These are phyloP conservation scores for Acanthaster planci DNA, from an alignment of 35 echinoderm and acorn worm species.

Conservation along the genomic window DNA sequence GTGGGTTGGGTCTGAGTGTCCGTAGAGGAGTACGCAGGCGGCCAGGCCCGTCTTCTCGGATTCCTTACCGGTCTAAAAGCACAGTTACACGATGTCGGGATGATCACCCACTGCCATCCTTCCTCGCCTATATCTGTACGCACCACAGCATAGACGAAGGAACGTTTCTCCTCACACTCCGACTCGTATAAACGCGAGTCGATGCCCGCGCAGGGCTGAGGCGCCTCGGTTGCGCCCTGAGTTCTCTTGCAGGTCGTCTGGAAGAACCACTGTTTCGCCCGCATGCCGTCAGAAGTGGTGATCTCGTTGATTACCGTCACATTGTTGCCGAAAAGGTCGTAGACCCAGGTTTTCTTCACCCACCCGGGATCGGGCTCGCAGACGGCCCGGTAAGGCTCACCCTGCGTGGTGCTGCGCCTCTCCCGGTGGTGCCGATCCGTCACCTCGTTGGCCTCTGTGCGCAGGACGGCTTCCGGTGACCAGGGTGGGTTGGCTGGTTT, in stretches of 20 bases:
- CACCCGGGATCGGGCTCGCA: slow-evolving; percentile 46
- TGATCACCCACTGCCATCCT: slow-evolving; percentile 73
- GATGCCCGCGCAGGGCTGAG: slow-evolving; percentile 49
- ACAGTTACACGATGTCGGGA: slow-evolving; percentile 69
- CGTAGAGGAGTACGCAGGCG: not conserved
- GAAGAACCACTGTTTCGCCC: slow-evolving; percentile 65
- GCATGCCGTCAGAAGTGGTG: slow-evolving; percentile 41
- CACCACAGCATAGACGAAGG: slow-evolving; percentile 71
- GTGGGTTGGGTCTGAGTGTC: slow-evolving; percentile 14
- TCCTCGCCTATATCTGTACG: slow-evolving; percentile 45
- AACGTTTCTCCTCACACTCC: slow-evolving; percentile 50
- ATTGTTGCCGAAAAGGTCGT: slow-evolving; percentile 59
- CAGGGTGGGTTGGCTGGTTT: slow-evolving; percentile 50
- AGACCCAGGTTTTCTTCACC: slow-evolving; percentile 46
- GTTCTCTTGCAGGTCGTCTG: slow-evolving; percentile 52
- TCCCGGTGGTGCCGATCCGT: slow-evolving; percentile 2
- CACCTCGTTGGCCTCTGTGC: not conserved
- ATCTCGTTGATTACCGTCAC: slow-evolving; percentile 63
- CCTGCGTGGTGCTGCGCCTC: slow-evolving; percentile 16
- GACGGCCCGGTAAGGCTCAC: slow-evolving; percentile 26
- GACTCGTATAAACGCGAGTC: slow-evolving; percentile 53
- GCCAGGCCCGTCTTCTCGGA: not conserved
- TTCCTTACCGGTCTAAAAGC: slow-evolving; percentile 38
- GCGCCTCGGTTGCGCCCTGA: not conserved
- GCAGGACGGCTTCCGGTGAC: not conserved